Evolutionary conservation across 2,797 vertebrate genomes (phyloP).

Genomic region (Channallabes apus): DNA sequence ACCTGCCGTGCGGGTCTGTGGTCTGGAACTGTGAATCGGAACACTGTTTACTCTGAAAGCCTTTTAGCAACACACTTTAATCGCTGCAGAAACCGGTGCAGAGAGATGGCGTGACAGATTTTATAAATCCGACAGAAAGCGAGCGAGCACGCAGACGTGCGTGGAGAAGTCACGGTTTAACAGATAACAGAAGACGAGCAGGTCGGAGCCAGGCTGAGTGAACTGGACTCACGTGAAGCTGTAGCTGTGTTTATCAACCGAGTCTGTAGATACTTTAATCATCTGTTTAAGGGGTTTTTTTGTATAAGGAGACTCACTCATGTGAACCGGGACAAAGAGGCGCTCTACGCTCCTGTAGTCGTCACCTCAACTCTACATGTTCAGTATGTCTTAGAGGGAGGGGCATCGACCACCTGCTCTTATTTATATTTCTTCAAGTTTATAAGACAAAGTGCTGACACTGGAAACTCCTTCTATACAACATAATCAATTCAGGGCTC

Average conservation of each 20-base stretch:
- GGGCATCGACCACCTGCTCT: background rate
- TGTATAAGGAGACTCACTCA: background rate
- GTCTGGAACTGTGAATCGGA: background rate
- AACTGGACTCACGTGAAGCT: background rate
- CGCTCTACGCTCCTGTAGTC: too few relatives aligned
- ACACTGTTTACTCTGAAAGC: background rate
- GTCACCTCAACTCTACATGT: too few relatives aligned
- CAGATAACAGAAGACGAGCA: background rate
- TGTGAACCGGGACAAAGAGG: background rate
- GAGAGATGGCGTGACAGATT: background rate
- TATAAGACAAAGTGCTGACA: background rate
- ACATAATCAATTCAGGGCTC: too few relatives aligned
- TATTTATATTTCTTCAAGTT: background rate
- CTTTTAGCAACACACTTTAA: constrained; percentile 22
- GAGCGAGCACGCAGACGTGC: background rate
- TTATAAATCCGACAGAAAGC: constrained; percentile 15
- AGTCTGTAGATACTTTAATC: background rate
- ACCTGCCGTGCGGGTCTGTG: background rate
- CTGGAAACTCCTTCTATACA: background rate
- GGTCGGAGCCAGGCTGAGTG: background rate
- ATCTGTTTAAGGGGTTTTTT: background rate
- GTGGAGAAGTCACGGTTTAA: background rate
- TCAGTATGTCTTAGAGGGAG: background rate
- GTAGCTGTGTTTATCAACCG: background rate
- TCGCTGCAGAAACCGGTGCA: background rate